A percentile compares a stretch with the other conserved stretches of the same genome.
Conservation (phyloP, 1,140 invertebrate genomes). For the Drosophila lacteicornis region DNA sequence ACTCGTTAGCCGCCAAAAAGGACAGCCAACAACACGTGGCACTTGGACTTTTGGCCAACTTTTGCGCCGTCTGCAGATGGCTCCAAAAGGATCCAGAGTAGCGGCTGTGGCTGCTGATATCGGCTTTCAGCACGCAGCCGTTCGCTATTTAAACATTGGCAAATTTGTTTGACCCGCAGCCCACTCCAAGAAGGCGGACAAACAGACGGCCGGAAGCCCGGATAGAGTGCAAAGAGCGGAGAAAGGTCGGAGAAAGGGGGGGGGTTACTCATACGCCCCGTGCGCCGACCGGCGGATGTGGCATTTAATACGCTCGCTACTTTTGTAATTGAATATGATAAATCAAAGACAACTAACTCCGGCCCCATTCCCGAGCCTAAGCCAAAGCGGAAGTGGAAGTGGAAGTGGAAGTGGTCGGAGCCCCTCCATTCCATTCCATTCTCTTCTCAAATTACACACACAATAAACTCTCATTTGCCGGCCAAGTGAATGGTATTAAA, state of each 20-base stretch:
- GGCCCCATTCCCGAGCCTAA: slow-evolving; percentile 4
- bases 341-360: slow-evolving; percentile 65
- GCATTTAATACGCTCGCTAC: slow-evolving; percentile 75
- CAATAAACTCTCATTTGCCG: slow-evolving; percentile 48
- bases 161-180: slow-evolving; percentile 44
- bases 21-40: slow-evolving; percentile 50
- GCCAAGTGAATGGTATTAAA: slow-evolving; percentile 66
- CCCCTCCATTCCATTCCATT: slow-evolving; percentile 2
- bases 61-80: slow-evolving; percentile 60
- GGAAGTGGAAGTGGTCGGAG: slow-evolving; percentile 58
- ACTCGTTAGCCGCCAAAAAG: slow-evolving; percentile 39
- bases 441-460: slow-evolving; percentile 43
- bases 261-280: slow-evolving; percentile 75
- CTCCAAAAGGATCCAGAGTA: slow-evolving; percentile 48
- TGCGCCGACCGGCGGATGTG: slow-evolving; percentile 56
- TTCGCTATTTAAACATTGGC: slow-evolving; percentile 61
- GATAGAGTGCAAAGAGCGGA: slow-evolving; percentile 15
- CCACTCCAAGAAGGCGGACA: slow-evolving; percentile 32
- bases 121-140: slow-evolving; percentile 59
- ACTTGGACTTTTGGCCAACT: slow-evolving; percentile 66
- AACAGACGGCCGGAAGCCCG: slow-evolving; percentile 46
- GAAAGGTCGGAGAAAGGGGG: slow-evolving; percentile 18
- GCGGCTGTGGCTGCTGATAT: slow-evolving; percentile 72
- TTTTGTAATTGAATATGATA: slow-evolving; percentile 84
- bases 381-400: slow-evolving; percentile 60